Conservation (phyloP, 2,797 vertebrate species). For the Pelodytes ibericus region DNA sequence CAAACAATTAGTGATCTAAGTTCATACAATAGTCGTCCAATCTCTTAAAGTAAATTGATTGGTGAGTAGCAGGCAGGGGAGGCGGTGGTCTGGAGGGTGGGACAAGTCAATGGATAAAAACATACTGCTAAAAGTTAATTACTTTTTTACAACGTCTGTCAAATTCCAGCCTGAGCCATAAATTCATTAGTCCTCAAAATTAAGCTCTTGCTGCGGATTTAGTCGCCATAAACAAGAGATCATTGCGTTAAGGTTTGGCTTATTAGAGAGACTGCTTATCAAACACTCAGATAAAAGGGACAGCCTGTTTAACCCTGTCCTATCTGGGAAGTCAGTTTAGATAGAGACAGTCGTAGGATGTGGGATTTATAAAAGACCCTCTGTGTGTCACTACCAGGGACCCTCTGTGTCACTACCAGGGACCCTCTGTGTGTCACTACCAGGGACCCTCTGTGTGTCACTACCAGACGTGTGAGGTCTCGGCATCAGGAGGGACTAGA, state of each 20-base stretch:
- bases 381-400: too few species aligned
- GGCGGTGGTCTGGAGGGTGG: constrained; percentile 58
- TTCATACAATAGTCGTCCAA: constrained; percentile 78
- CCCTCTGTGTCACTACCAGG: too few species aligned
- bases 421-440: too few species aligned
- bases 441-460: too few species aligned
- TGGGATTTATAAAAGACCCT: too few species aligned
- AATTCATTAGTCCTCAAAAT: constrained; percentile 97
- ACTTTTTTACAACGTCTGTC: constrained; percentile 83
- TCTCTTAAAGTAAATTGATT: constrained; percentile 85
- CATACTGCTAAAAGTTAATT: constrained; percentile 86
- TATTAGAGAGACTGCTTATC: constrained; percentile 22
- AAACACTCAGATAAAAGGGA: constrained; percentile 18
- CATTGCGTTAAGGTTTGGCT: constrained; percentile 67
- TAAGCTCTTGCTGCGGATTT: constrained; percentile 91
- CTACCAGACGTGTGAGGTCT: too few species aligned
- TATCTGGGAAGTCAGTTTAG: too few species aligned
- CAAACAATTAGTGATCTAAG: too few species aligned
- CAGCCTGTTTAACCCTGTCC: constrained; percentile 26
- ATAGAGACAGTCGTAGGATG: too few species aligned
- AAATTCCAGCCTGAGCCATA: constrained; percentile 91
- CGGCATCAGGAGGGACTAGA: too few species aligned
- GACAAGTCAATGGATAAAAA: constrained; percentile 64
- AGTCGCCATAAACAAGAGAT: constrained; percentile 96
- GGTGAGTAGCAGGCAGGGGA: constrained; percentile 49